Base-by-base conservation (phyloP, 2,888 invertebrate species). In the Mylabris sibirica region DNA sequence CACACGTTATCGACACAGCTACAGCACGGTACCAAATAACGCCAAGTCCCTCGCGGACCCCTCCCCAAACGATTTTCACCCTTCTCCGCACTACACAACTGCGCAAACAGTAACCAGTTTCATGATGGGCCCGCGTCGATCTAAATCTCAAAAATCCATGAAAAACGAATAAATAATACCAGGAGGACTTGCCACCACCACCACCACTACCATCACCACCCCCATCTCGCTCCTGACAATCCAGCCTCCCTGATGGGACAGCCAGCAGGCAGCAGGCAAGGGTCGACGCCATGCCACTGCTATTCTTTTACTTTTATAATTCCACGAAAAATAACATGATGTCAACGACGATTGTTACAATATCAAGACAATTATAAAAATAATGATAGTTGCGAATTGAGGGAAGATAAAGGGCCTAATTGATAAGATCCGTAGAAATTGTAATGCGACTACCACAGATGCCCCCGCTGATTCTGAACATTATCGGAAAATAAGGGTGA, bases 61-160 rank as follows among this genome's bases (percentile, higher is more conserved):
- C 81, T 80, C 78, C 77, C 79, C 78, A 70, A 67, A 59, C 63
- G 71, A 71, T 74, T 76, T 76, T 79, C 81, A 81, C 80, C 76
- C 75, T 75, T 71, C 80, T 76, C 76, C 77, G 74, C 76, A 76
- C 80, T 78, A 71, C 60, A 73, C 49, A 76, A 77, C 79, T 85
- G 85, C 85, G 85, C 84, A 80, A 78, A 79, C 78, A 72, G 64
- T 70, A 71, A 72, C 77, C 67, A 70, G 75, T 81, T 77, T 71
- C 57, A 60, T 77, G 64, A 78, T 76, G 78, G 85, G 80, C 85
- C 85, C 85, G 86, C 86, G 86, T 84, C 85, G 86, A 84, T 84
- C 81, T 82, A 82, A 84, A 85, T 85, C 84, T 84, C 85, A 84
- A 85, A 85, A 85, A 85, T 85, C 85, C 84, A 85, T 85, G 85